These are phyloP conservation scores for Tillus elongatus DNA, from an alignment of 2,888 invertebrate genomes.

Conservation along the genomic window DNA sequence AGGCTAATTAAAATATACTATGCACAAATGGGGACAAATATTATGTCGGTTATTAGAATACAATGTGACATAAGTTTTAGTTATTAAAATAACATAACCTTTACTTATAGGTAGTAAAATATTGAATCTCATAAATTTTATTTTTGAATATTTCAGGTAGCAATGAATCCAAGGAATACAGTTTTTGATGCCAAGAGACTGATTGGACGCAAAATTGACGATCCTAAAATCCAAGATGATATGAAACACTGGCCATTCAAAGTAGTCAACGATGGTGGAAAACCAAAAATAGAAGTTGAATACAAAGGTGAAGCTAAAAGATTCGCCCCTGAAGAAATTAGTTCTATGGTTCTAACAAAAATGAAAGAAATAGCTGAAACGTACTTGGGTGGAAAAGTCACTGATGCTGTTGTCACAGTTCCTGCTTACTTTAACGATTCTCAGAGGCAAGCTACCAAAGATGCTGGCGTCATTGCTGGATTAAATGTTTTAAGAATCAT, in stretches of 20 bases:
- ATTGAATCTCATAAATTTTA: too few relatives aligned
- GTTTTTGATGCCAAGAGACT: slow-evolving; percentile 77
- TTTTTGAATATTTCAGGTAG: slow-evolving; percentile 54
- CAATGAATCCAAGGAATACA: slow-evolving; percentile 73
- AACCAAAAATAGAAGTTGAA: slow-evolving; percentile 65
- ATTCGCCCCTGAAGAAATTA: slow-evolving; percentile 77
- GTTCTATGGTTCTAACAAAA: too few relatives aligned
- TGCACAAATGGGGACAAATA: too few relatives aligned
- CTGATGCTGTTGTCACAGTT: slow-evolving; percentile 74
- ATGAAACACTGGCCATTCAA: slow-evolving; percentile 79
- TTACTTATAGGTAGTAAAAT: too few relatives aligned
- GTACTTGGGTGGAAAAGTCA: slow-evolving; percentile 58
- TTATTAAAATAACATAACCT: too few relatives aligned
- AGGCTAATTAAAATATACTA: too few relatives aligned
- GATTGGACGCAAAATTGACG: slow-evolving; percentile 73
- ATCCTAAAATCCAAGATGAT: slow-evolving; percentile 68
- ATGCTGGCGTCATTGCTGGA: slow-evolving; percentile 77
- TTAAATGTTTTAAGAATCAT: slow-evolving; percentile 80
- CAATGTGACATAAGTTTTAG: too few relatives aligned
- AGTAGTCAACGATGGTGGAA: slow-evolving; percentile 57
- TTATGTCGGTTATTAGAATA: too few relatives aligned
- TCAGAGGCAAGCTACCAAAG: slow-evolving; percentile 86
- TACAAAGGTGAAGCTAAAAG: slow-evolving; percentile 65
- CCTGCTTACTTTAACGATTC: too few relatives aligned
- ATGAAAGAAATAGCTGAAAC: slow-evolving; percentile 67